A percentile compares a stretch with the other conserved stretches of the same genome.
These are phyloP conservation scores for Amphiprion percula DNA, from an alignment of 2,113 vertebrate species.

Conservation along the genomic window DNA sequence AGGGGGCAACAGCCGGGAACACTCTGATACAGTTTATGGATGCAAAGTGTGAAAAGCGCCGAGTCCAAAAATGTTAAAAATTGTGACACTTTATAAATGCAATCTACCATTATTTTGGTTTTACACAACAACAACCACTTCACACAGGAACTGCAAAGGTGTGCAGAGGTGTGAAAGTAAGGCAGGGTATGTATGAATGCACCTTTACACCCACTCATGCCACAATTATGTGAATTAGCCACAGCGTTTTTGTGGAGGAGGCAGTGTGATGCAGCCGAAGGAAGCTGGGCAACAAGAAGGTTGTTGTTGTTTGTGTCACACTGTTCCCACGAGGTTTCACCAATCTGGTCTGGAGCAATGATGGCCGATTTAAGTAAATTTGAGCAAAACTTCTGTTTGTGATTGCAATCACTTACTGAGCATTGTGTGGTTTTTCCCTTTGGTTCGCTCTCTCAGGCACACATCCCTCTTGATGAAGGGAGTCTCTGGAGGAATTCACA, in stretches of 20 bases:
- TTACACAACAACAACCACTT: background rate
- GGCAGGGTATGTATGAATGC: background rate
- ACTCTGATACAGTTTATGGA: too few species aligned
- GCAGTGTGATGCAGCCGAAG: too few species aligned
- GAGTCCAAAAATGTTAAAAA: too few species aligned
- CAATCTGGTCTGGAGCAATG: conserved; percentile 17
- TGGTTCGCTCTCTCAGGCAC: conserved; percentile 18
- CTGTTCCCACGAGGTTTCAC: conserved; percentile 19
- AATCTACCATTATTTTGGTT: background rate
- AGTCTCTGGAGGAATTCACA: conserved; percentile 49
- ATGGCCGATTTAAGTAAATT: conserved; percentile 21
- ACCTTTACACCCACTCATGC: too few species aligned
- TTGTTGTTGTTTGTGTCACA: background rate
- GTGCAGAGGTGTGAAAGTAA: background rate
- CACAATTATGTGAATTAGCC: too few species aligned
- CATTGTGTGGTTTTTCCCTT: conserved; percentile 4
- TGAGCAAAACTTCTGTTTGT: too few species aligned
- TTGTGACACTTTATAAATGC: too few species aligned
- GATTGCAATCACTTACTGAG: background rate
- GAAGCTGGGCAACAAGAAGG: too few species aligned
- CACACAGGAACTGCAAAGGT: background rate
- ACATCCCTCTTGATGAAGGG: conserved; percentile 34
- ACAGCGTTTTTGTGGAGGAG: too few species aligned
- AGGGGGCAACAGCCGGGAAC: too few species aligned
- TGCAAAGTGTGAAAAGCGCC: too few species aligned